Percentiles rank a stretch among this genome's conserved stretches.
Conservation (phyloP, 1,140 invertebrate species). For the Dendrolimus kikuchii region DNA sequence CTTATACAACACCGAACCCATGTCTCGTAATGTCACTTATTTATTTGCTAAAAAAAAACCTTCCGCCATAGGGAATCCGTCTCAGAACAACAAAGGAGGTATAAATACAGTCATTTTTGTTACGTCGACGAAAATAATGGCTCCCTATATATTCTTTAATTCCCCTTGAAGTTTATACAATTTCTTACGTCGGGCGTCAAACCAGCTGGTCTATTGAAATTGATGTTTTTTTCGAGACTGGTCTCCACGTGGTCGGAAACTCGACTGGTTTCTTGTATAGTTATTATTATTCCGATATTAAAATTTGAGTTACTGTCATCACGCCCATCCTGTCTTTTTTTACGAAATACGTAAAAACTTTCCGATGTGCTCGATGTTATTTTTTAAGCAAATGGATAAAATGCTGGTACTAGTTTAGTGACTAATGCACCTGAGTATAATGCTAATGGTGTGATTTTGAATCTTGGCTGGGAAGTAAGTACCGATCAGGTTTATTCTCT, state of each 20-base stretch:
- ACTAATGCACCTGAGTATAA: too few species aligned
- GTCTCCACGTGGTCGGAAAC: slow-evolving; percentile 43
- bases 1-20: slow-evolving; percentile 27
- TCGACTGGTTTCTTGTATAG: slow-evolving; percentile 18
- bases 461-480: too few species aligned
- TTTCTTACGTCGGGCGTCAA: slow-evolving; percentile 37
- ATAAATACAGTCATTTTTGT: slow-evolving; percentile 24
- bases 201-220: slow-evolving; percentile 58
- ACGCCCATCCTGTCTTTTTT: too few species aligned
- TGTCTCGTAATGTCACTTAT: slow-evolving; percentile 32
- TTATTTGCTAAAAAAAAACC: slow-evolving; percentile 19
- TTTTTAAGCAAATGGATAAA: too few species aligned
- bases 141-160: slow-evolving; percentile 38
- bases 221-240: not conserved
- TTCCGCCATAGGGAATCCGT: slow-evolving; percentile 38
- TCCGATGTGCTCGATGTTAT: too few species aligned
- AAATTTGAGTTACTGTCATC: not conserved
- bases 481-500: too few species aligned
- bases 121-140: slow-evolving; percentile 26
- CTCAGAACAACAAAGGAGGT: slow-evolving; percentile 31
- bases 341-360: too few species aligned
- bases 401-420: too few species aligned
- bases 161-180: slow-evolving; percentile 38
- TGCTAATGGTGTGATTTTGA: too few species aligned
- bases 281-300: slow-evolving; percentile 9